A percentile compares a stretch with the other conserved stretches of the same genome.
Conservation (phyloP, 2,797 vertebrate species). For the Eulemur rubriventer region DNA sequence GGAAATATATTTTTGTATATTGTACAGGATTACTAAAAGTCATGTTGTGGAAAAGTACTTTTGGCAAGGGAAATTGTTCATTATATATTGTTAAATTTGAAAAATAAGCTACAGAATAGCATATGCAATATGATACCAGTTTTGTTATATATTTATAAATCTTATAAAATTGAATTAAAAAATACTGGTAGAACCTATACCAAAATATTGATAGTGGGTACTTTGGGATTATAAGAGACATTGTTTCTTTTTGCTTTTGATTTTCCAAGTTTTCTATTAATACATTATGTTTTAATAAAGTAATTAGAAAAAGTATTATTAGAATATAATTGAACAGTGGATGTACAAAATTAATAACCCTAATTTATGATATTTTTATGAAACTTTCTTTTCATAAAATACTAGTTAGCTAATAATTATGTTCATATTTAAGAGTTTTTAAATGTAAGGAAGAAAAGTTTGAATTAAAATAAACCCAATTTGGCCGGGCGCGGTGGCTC, state of each 20-base stretch:
- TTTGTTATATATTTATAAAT: neutral
- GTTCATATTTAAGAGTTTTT: neutral
- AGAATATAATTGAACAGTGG: neutral
- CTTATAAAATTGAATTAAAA: neutral
- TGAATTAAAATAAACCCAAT: neutral
- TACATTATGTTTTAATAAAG: neutral
- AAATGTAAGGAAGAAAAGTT: conserved; percentile 25
- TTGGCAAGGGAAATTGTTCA: neutral
- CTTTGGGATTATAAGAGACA: neutral
- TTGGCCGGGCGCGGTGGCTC: too few relatives aligned
- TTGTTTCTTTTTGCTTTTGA: neutral
- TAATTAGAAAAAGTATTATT: conserved; percentile 25
- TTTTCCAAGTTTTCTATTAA: neutral
- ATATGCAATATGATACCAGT: neutral
- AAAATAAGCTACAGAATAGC: neutral
- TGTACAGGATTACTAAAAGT: neutral
- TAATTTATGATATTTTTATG: conserved; percentile 21
- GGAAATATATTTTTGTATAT: neutral
- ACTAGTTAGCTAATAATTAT: conserved; percentile 21
- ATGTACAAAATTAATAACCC: neutral
- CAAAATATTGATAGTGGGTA: neutral
- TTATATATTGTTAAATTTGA: neutral
- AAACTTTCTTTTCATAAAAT: neutral
- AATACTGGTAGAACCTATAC: neutral
- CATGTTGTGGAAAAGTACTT: neutral